Evolutionary conservation across 1,140 invertebrate species (phyloP).

Genomic region (Macrocentrus cingulum): DNA sequence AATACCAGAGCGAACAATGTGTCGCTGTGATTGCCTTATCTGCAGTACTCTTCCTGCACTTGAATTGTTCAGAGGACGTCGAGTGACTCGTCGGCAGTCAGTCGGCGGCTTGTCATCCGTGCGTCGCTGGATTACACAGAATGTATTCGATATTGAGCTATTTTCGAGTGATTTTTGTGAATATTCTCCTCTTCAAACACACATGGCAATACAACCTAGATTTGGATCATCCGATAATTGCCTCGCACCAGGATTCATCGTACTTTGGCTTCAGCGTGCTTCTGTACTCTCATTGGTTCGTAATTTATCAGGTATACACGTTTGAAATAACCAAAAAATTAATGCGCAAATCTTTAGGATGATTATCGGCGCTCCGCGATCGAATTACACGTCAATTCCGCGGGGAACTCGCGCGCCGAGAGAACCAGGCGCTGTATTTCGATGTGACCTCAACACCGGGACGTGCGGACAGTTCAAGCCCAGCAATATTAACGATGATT

Average conservation of each 20-base stretch:
- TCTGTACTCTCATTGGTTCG: conserved; percentile 24
- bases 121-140: too few species aligned
- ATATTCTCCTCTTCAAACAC: too few species aligned
- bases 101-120: too few species aligned
- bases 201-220: conserved; percentile 45
- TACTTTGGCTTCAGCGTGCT: conserved; percentile 44
- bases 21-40: conserved; percentile 25
- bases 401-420: background rate
- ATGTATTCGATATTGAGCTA: too few species aligned
- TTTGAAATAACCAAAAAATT: background rate
- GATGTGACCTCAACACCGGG: conserved; percentile 27
- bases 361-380: conserved; percentile 42
- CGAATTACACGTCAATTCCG: conserved; percentile 31
- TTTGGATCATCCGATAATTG: conserved; percentile 29
- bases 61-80: conserved; percentile 8
- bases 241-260: conserved; percentile 12
- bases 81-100: background rate
- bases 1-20: conserved; percentile 1
- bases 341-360: conserved; percentile 34
- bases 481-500: conserved; percentile 16
- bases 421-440: conserved; percentile 42
- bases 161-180: too few species aligned
- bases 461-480: conserved; percentile 19
- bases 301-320: conserved; percentile 23
- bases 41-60: conserved; percentile 19